Evolutionary conservation across 2,888 invertebrate species (phyloP).

Genomic region (Lepidonotus clava): DNA sequence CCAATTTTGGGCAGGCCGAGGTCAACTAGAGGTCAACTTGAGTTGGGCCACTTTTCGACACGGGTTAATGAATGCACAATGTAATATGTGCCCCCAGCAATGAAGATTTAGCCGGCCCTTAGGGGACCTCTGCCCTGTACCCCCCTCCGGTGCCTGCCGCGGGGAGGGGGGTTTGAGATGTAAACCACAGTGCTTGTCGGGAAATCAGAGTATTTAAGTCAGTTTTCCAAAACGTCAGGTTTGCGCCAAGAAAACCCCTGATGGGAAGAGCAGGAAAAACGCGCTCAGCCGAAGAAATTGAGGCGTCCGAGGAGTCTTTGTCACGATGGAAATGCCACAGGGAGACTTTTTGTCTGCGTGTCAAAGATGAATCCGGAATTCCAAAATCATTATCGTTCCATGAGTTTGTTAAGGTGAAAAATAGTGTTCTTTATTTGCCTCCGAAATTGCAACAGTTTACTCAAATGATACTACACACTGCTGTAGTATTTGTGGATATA

Average conservation of each 20-base stretch:
- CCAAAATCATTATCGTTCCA: too few species aligned
- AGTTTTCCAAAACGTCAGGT: background rate
- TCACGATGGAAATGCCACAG: too few species aligned
- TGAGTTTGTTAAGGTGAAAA: too few species aligned
- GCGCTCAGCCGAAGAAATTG: too few species aligned
- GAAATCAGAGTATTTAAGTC: background rate
- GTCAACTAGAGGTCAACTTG: background rate
- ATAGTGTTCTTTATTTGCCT: too few species aligned
- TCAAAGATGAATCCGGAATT: too few species aligned
- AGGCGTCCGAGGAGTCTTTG: too few species aligned
- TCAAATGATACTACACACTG: too few species aligned
- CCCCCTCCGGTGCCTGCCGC: background rate
- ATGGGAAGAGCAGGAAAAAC: background rate
- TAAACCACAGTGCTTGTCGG: background rate
- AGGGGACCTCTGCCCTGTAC: background rate
- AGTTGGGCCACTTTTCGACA: background rate
- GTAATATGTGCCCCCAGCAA: background rate
- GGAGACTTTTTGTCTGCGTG: too few species aligned
- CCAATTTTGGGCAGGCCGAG: background rate
- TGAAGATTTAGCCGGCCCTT: background rate
- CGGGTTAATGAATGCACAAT: slow-evolving; percentile 13
- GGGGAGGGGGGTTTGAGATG: background rate
- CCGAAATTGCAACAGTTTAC: too few species aligned
- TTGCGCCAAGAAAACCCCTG: background rate
- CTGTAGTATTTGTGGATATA: too few species aligned